Percentiles rank a stretch among this genome's conserved stretches.
These are phyloP conservation scores for Delphinapterus leucas DNA, from an alignment of 2,113 vertebrate species.

Conservation along the genomic window DNA sequence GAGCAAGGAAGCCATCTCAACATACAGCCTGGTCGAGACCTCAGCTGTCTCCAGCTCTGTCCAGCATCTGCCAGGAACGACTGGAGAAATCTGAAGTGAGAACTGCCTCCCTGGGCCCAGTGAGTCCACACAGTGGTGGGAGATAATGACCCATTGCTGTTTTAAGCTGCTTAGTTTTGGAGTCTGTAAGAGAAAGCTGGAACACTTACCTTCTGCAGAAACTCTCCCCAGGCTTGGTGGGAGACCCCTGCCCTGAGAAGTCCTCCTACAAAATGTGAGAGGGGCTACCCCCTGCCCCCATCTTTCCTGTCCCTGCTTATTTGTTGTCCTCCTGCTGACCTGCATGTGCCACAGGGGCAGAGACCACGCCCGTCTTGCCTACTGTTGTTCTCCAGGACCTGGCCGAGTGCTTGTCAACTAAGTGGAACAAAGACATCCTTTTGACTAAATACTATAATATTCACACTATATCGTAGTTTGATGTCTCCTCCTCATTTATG, in stretches of 20 bases:
- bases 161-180: not conserved
- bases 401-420: not conserved
- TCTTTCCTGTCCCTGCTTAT: not conserved
- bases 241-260: not conserved
- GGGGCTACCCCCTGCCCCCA: accelerated
- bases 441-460: not conserved
- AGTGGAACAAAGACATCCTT: not conserved
- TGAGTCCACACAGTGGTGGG: accelerated
- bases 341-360: accelerated
- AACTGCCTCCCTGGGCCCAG: no score
- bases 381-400: no score
- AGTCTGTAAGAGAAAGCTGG: not conserved
- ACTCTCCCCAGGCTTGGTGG: not conserved
- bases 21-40: not conserved
- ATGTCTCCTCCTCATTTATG: not conserved
- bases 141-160: not conserved
- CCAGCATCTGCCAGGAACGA: not conserved
- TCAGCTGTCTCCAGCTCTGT: not conserved
- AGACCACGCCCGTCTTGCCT: not conserved
- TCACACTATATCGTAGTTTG: not conserved
- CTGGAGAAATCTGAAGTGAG: not conserved
- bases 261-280: not conserved
- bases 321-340: accelerated
- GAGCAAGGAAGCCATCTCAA: not conserved
- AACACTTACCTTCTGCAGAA: not conserved